Conservation (phyloP, 2,797 vertebrate species). For the Eidolon dupreanum region DNA sequence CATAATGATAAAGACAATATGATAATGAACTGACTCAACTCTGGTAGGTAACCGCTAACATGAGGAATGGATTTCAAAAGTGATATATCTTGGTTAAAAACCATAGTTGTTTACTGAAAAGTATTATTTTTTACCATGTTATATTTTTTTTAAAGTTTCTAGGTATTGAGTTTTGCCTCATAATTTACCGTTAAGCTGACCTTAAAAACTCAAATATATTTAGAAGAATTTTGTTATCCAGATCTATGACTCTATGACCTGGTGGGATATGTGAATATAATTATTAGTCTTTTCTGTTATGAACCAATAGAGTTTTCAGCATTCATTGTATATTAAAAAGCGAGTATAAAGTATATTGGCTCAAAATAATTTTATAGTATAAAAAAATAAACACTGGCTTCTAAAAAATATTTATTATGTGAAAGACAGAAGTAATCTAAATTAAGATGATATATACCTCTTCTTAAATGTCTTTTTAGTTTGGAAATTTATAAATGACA, state of each 20-base stretch:
- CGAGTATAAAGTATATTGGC: neutral
- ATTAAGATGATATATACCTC: neutral
- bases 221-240: neutral
- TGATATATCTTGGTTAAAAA: neutral
- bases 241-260: neutral
- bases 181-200: neutral
- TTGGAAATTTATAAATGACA: constrained; percentile 9
- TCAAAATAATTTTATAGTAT: neutral
- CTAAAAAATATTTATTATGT: neutral
- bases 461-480: neutral
- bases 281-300: constrained; percentile 14
- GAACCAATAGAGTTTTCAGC: constrained; percentile 8
- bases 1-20: neutral
- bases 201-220: neutral
- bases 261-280: neutral
- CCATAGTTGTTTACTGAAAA: neutral
- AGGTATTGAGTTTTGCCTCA: neutral
- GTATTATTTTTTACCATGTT: neutral
- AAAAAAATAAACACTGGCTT: neutral
- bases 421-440: neutral
- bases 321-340: neutral
- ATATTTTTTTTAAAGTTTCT: neutral
- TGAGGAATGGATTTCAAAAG: neutral
- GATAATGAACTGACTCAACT: neutral
- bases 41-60: neutral